Percentiles rank a stretch among this genome's conserved stretches.
These are phyloP conservation scores for Cyprinodon tularosa DNA, from an alignment of 2,113 vertebrate genomes.

Conservation along the genomic window DNA sequence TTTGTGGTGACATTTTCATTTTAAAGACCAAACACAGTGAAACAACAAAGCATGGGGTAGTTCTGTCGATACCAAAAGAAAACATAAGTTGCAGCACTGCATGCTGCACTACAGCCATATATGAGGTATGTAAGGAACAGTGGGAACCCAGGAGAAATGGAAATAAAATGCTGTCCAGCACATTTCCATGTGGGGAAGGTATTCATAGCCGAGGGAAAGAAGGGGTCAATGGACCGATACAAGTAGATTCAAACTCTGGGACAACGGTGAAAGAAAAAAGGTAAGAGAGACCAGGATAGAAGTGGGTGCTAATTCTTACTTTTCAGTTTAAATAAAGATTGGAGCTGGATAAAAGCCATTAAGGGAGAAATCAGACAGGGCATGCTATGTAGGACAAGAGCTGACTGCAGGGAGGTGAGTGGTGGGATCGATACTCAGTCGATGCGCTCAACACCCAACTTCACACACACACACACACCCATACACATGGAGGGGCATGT, in stretches of 20 bases:
- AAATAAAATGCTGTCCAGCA: constrained; percentile 33
- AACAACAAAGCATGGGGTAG: neutral
- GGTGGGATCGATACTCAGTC: constrained; percentile 84
- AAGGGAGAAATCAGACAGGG: constrained; percentile 86
- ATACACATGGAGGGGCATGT: constrained; percentile 51
- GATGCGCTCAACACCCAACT: constrained; percentile 83
- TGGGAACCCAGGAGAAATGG: constrained; percentile 17
- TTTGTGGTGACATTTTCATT: constrained; percentile 27
- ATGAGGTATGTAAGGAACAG: constrained; percentile 13
- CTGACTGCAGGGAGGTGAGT: constrained; percentile 86
- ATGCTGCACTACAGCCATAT: neutral
- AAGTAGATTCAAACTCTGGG: constrained; percentile 56
- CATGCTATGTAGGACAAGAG: constrained; percentile 86
- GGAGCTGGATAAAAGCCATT: constrained; percentile 86
- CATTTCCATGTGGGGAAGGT: constrained; percentile 51
- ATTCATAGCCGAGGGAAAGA: constrained; percentile 50
- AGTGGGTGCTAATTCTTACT: constrained; percentile 84
- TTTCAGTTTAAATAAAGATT: constrained; percentile 88
- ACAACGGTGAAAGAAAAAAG: constrained; percentile 72
- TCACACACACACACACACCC: constrained; percentile 54
- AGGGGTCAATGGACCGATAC: constrained; percentile 55
- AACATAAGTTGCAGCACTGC: neutral
- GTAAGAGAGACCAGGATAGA: constrained; percentile 66
- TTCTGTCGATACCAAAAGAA: constrained; percentile 2
- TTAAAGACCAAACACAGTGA: constrained; percentile 6